A percentile compares a stretch with the other conserved stretches of the same genome.
Conservation (phyloP, 2,113 vertebrate species). For the Nerophis ophidion region DNA sequence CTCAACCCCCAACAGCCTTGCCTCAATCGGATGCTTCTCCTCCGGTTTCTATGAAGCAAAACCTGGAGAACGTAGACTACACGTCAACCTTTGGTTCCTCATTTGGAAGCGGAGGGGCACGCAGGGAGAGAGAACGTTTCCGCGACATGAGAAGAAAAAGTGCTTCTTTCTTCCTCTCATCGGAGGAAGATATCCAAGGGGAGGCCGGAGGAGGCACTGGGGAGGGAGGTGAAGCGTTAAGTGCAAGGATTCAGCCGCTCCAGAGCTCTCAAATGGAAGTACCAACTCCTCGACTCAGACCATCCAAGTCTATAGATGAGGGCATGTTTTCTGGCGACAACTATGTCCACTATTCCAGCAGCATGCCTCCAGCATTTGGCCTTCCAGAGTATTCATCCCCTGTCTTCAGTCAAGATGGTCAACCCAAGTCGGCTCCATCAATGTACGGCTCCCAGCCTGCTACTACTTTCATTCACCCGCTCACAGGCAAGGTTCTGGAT, state of each 20-base stretch:
- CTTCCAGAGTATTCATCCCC: conserved; percentile 75
- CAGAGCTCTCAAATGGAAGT: conserved; percentile 60
- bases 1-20: conserved; percentile 64
- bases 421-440: conserved; percentile 65
- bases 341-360: conserved; percentile 74
- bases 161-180: conserved; percentile 84
- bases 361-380: conserved; percentile 76
- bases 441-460: conserved; percentile 56
- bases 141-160: conserved; percentile 84
- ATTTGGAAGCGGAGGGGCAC: conserved; percentile 69
- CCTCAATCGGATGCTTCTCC: conserved; percentile 54
- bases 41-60: conserved; percentile 47
- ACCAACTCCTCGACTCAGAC: conserved; percentile 76
- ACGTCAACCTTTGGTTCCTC: conserved; percentile 74
- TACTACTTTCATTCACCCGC: conserved; percentile 85
- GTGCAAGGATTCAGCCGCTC: conserved; percentile 50
- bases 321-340: conserved; percentile 86
- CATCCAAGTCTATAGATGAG: conserved; percentile 90
- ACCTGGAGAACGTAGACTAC: conserved; percentile 73
- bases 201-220: conserved; percentile 54
- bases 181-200: conserved; percentile 75
- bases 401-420: conserved; percentile 56
- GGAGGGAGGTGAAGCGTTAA: conserved; percentile 29
- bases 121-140: conserved; percentile 83
- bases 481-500: conserved; percentile 86